phyloP scores from a whole-genome alignment of 2,797 vertebrate genomes.

The Paedocypris micromegethes region DNA sequence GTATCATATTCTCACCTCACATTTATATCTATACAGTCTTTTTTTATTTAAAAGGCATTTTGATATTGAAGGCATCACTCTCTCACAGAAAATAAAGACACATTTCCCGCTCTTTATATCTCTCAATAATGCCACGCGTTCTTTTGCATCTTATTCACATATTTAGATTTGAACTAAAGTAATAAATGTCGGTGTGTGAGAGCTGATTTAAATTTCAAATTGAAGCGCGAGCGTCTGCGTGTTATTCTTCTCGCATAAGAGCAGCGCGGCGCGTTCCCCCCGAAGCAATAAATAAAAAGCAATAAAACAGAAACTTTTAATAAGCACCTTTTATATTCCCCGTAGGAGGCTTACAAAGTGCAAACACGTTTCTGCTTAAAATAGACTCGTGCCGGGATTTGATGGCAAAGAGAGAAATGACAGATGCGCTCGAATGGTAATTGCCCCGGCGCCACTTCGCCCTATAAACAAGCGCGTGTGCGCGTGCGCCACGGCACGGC shows the following conservation, averaged over 20 bases:
- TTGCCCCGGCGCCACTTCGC: constrained; percentile 10
- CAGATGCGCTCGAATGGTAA: constrained; percentile 54
- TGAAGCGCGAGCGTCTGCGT: constrained; percentile 51
- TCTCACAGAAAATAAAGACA: constrained; percentile 18
- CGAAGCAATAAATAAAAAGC: constrained; percentile 68
- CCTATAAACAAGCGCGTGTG: too few species aligned
- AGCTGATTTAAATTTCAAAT: constrained; percentile 54
- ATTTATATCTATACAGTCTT: background rate
- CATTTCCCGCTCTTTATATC: constrained; percentile 31
- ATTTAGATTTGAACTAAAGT: constrained; percentile 47
- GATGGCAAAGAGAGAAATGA: constrained; percentile 58
- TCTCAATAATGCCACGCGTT: constrained; percentile 21
- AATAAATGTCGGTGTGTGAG: constrained; percentile 46
- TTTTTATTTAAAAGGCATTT: background rate
- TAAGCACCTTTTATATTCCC: constrained; percentile 59
- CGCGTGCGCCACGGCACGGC: too few species aligned
- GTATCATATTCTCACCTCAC: background rate
- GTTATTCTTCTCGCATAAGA: constrained; percentile 60
- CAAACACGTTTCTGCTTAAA: constrained; percentile 58
- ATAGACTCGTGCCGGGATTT: constrained; percentile 48
- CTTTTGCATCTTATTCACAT: constrained; percentile 31
- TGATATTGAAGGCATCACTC: too few species aligned
- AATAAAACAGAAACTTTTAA: constrained; percentile 72
- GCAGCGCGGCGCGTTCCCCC: constrained; percentile 53
- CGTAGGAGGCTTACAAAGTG: constrained; percentile 60